Base-by-base conservation (phyloP, 2,888 invertebrate genomes). In the Drosophila fungiperda region DNA sequence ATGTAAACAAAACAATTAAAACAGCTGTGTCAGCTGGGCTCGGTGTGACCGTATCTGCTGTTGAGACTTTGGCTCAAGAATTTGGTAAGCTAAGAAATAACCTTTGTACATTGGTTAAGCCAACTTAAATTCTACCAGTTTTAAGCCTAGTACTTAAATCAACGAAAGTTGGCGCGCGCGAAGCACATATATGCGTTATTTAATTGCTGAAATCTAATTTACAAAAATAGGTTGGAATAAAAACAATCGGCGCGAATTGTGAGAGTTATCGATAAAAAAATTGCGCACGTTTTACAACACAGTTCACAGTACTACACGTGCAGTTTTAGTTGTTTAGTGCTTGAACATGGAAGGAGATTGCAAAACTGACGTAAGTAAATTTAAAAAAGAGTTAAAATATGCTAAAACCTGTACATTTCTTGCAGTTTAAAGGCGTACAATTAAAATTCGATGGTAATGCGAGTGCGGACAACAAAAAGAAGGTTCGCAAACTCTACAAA, bases 1-100 rank as follows among this genome's bases (percentile, higher is more conserved):
- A 78, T 52, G 72, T 78, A 78, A 78, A 78, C 78, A 78, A 78
- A 78, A 80, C 80, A 76, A 67, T 64, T 60, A 57, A 29, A 64
- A 63, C 78, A 78, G 78, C 78, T 78, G 78, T 42, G 78, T 42
- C 2, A 12, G 12, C 49, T 62, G 54, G 2, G 26, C 0, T 26
- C 12, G n/a, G 76, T 78, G 80, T 80, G 78, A 59, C 76, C 76
- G 62, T 65, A 54, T n/a, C 7, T 4, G 3, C 3, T 26, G 40
- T 29, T 12, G 15, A 4, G 3, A 29, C 32, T 52, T 35, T 53
- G n/a, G 26, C 35, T 15, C 5, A n/a, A 36, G 11, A n/a, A 35
- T 42, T 49, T 49, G 20, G 40, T 17, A 49, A 1, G 9, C n/a
- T 15, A 36, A 11, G 23, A 20, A 11, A 26, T 7, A 52, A 38